Base-by-base conservation (phyloP, 2,797 vertebrate genomes). In the Sebastes itinus region DNA sequence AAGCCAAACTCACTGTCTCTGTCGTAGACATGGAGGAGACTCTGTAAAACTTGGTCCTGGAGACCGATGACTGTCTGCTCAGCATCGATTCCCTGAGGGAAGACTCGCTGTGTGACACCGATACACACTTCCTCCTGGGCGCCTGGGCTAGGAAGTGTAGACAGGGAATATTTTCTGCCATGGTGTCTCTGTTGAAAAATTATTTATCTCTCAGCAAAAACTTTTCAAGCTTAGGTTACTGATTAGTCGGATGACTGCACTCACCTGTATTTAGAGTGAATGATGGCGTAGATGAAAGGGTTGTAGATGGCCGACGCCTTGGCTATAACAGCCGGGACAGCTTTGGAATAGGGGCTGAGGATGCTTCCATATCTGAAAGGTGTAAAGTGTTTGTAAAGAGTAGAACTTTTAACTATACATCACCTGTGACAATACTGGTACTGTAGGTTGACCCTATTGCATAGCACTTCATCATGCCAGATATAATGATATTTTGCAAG, bases 241-340 rank as follows among this genome's bases (percentile, higher is more conserved):
- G 2, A 66, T 64, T 23, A 23, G 22, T 23, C 25, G 28, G 6
- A 56, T 18, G 13, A 62, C 28, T 38, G 8, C 32, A 70, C 81
- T 81, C 91, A 97, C 97, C 97, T 97, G 95, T 98, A 98, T 93
- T 97, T 97, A 59, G 97, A 95, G 88, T 97, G 97, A 89, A 96
- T 97, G 90, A 98, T 98, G 85, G 97, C 96, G 54, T 98, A 98
- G 83, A 98, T 98, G 87, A 98, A 96, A 74, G 97, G 97, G 82
- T 98, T 98, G 93, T 97, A 97, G 89, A 97, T 95, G 78, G 97
- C 96, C 7, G 97, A 98, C 22, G 97, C 96, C 93, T 98, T 98
- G 84, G 97, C 97, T 75, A 98, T 97, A 80, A 98, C 88, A 77
- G 97, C 97, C 69, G 97, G 97, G 42, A 98, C 96, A 3, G 97